Base-by-base conservation (phyloP, 2,888 invertebrate species). In the Himalopsyche anomala region DNA sequence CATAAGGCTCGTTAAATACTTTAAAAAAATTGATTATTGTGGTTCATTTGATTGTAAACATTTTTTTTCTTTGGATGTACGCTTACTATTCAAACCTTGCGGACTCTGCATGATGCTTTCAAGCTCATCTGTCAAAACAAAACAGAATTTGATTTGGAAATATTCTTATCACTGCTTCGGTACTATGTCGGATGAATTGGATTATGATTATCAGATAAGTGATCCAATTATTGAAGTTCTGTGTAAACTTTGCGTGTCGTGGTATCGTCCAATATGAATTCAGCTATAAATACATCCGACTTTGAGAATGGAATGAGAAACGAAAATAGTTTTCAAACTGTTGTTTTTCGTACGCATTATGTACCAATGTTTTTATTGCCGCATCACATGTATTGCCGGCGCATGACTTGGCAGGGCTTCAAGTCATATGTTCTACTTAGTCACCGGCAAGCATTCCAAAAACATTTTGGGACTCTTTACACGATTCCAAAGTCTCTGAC, bases 331-430 rank as follows among this genome's bases (percentile, higher is more conserved):
- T 74, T 36, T 15, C 36, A 36, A 12, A 69, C 11, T 69, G 19
- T 69, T 69, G 69, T 69, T 69, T 69, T 69, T 19, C 69, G 36
- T 69, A 69, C 74, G 36, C 74, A 38, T 74, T 74, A 69, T 45
- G 45, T 42, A 38, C 69, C 19, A 84, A 74, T 38, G 42, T 74
- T 81, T 81, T 85, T 81, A 69, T 80, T 84, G 38, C 36, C 56
- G 69, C 55, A 74, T 85, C 81, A 85, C 55, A 85, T 62, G 85
- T 69, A 40, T 51, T 51, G 42, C 38, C 42, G 45, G 69, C 85
- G 81, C 87, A 83, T 87, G 87, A 87, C 36, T 87, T 87, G 87
- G 87, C 87, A 51, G 4, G 6, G 19, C 8, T 45, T 80, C 87
- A 87, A 87, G 40, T 85, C 82, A 69, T 54, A 69, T 83, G 80